phyloP scores from a whole-genome alignment of 1,140 invertebrate genomes.

The Bombus pascuorum region DNA sequence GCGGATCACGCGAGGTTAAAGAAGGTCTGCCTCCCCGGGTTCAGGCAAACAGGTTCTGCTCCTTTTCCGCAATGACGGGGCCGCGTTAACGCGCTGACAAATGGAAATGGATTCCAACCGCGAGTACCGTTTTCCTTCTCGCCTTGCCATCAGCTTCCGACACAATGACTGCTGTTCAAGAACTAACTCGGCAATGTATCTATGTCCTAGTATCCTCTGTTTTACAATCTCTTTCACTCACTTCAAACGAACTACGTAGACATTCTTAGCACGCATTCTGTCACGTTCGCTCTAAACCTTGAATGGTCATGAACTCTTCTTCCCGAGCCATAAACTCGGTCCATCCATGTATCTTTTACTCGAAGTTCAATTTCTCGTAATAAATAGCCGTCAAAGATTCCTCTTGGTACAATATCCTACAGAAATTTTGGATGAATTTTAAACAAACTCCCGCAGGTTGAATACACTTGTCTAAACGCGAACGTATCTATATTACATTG shows the following conservation, averaged over 20 bases:
- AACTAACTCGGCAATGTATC: too few species aligned
- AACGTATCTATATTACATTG: too few species aligned
- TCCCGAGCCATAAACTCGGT: too few species aligned
- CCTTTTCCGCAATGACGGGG: slow-evolving; percentile 12
- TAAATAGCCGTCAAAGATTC: too few species aligned
- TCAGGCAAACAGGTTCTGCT: slow-evolving; percentile 22
- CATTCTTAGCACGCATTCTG: not conserved
- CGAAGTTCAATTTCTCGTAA: too few species aligned
- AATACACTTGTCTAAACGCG: too few species aligned
- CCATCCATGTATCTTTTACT: too few species aligned
- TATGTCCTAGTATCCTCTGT: too few species aligned
- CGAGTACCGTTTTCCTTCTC: slow-evolving; percentile 9
- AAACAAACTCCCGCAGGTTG: too few species aligned
- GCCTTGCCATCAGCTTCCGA: not conserved
- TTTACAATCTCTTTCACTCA: not conserved
- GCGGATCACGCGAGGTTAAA: slow-evolving; percentile 21
- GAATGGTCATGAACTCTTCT: too few species aligned
- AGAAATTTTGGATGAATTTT: too few species aligned
- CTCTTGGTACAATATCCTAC: too few species aligned
- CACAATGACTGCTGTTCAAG: not conserved
- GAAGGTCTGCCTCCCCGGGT: not conserved
- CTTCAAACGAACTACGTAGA: not conserved
- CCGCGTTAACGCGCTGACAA: slow-evolving; percentile 18
- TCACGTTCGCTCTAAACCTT: not conserved
- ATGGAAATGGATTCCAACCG: slow-evolving; percentile 27